A percentile compares a stretch with the other conserved stretches of the same genome.
Evolutionary conservation across 2,797 vertebrate genomes (phyloP).

Genomic region (Apogon hyalosoma): DNA sequence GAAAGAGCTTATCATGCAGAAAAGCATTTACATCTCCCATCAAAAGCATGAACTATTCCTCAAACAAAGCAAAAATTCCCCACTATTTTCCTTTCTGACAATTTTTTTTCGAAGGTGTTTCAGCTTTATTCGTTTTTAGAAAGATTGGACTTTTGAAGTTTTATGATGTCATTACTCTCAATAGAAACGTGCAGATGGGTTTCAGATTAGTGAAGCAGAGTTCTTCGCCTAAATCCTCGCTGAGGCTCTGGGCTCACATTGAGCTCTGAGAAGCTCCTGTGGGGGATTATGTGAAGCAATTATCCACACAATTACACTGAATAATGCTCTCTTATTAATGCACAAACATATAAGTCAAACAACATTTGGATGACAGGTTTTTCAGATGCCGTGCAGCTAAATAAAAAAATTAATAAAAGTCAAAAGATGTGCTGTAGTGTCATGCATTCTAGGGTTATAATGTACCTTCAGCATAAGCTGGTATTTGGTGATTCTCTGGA

Average conservation of each 20-base stretch:
- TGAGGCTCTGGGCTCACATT: background rate
- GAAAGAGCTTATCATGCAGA: no score
- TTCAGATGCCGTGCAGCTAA: conserved; percentile 4
- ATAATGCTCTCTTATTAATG: conserved; percentile 11
- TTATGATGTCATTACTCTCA: no score
- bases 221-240: background rate
- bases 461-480: conserved; percentile 92
- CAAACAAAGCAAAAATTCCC: no score
- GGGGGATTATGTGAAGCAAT: conserved; percentile 21
- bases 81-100: no score
- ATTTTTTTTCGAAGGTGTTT: no score
- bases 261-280: conserved; percentile 1
- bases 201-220: no score
- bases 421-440: background rate
- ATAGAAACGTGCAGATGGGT: no score
- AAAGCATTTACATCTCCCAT: no score
- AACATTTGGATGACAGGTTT: background rate
- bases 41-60: no score
- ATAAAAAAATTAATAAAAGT: background rate
- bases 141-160: no score
- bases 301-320: background rate
- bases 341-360: conserved; percentile 3
- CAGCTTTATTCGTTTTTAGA: no score
- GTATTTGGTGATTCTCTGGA: conserved; percentile 95
- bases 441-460: background rate